These are phyloP conservation scores for Digitonthophagus gazella DNA, from an alignment of 2,888 invertebrate genomes.

Conservation along the genomic window DNA sequence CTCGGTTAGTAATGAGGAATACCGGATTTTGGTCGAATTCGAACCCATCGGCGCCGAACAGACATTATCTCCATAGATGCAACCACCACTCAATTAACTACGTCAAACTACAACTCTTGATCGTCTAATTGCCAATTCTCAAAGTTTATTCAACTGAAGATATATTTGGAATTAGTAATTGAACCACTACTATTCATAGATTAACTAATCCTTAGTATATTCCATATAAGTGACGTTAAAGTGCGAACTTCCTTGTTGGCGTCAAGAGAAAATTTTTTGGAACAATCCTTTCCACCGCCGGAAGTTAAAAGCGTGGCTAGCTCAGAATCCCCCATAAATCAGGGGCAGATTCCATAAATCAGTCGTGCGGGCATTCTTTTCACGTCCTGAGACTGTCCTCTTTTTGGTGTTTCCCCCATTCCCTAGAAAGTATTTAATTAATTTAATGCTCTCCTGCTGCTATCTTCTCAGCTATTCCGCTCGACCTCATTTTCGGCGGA, in stretches of 20 bases:
- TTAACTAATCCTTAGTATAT: too few species aligned
- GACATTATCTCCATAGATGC: not conserved
- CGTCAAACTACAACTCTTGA: not conserved
- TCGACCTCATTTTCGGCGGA: not conserved
- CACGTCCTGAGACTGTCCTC: not conserved
- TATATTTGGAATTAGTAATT: too few species aligned
- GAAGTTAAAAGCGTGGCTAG: not conserved
- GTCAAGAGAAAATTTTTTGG: not conserved
- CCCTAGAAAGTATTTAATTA: not conserved
- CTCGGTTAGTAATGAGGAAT: not conserved
- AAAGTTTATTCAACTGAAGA: not conserved
- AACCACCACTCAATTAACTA: not conserved
- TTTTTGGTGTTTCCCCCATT: not conserved
- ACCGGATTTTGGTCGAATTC: not conserved
- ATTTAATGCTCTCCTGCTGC: not conserved
- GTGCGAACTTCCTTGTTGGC: not conserved
- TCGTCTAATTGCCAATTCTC: not conserved
- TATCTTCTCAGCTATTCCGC: not conserved
- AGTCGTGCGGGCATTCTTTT: not conserved
- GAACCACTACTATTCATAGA: too few species aligned
- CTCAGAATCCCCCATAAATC: not conserved
- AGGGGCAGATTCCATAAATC: not conserved
- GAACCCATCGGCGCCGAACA: not conserved
- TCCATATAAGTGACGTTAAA: not conserved
- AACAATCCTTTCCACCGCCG: not conserved